Evolutionary conservation across 2,888 invertebrate species (phyloP).

Genomic region (Globia sparganii): DNA sequence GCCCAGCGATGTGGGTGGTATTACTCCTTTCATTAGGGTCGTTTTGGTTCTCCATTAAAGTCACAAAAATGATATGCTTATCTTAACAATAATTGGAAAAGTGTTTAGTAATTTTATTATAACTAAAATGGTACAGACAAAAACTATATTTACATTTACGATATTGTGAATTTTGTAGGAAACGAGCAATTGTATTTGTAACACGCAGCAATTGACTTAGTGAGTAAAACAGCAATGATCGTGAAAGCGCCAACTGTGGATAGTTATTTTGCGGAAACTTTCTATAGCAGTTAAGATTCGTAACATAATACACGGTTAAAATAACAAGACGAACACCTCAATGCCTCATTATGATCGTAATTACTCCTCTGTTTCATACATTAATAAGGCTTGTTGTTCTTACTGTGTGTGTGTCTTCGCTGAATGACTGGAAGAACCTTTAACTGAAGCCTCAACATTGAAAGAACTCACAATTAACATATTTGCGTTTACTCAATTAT

Average conservation of each 20-base stretch:
- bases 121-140: background rate
- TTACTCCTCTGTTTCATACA: conserved; percentile 30
- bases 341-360: conserved; percentile 62
- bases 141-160: conserved; percentile 48
- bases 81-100: conserved; percentile 6
- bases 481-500: conserved; percentile 69
- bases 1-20: conserved; percentile 83
- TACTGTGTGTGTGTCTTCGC: no score
- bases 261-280: conserved; percentile 78
- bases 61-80: conserved; percentile 26
- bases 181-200: conserved; percentile 67
- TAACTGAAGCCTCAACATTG: conserved; percentile 3
- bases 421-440: conserved; percentile 20
- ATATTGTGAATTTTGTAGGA: conserved; percentile 62
- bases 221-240: conserved; percentile 73
- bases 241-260: conserved; percentile 77
- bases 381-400: conserved; percentile 16
- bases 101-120: background rate
- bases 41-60: conserved; percentile 50
- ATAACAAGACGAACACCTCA: conserved; percentile 59
- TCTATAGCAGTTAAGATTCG: conserved; percentile 74
- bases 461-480: conserved; percentile 60
- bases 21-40: conserved; percentile 68
- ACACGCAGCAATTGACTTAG: conserved; percentile 70
- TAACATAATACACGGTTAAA: conserved; percentile 67